Evolutionary conservation across 2,113 vertebrate species (phyloP), one percentile per base, ranked within the genome.

Genomic region (Alligator mississippiensis): DNA sequence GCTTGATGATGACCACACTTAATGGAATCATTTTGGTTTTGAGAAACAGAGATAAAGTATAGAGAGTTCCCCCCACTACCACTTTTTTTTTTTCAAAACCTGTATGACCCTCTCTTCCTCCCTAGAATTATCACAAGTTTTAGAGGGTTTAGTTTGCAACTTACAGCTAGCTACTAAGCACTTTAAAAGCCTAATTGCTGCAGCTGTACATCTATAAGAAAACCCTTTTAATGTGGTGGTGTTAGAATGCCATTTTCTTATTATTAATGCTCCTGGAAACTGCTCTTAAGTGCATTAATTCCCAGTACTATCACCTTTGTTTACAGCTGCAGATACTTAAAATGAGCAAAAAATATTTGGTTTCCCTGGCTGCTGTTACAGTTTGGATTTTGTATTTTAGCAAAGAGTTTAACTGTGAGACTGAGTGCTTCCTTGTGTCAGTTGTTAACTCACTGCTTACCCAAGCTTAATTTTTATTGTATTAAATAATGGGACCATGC

Each of bases 321-420:
- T 95, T 96, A 90, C 80, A 93, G 89, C 14, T 90, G 85, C 85
- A 90, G 85, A 90, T 93, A 87, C 72, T 91, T 92, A 79, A 96
- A 90, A 93, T 77, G 78, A 94, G 62, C 87, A 89, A 93, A 47
- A 47, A 96, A 95, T 95, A 90, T 91, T 95, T 88, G 70, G 80
- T 70, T 96, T 94, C 80, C 58, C 79, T 72, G 89, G 76, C 21
- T 95, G 89, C 91, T 47, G 75, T 63, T 47, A 82, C 90, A 90
- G 55, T 92, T 93, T 77, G 84, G 90, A 92, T 75, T 80, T 34
- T 85, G 84, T 92, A 87, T 66, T 72, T 92, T 77, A 81, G 87
- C 55, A 82, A 80, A 17, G 2, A 62, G 64, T 89, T 87, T 80
- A 86, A 88, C 21, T 75, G n/a, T 64, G 87, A 72, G 75, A 60